Conservation (phyloP, 2,113 vertebrate species). For the Elgaria multicarinata region DNA sequence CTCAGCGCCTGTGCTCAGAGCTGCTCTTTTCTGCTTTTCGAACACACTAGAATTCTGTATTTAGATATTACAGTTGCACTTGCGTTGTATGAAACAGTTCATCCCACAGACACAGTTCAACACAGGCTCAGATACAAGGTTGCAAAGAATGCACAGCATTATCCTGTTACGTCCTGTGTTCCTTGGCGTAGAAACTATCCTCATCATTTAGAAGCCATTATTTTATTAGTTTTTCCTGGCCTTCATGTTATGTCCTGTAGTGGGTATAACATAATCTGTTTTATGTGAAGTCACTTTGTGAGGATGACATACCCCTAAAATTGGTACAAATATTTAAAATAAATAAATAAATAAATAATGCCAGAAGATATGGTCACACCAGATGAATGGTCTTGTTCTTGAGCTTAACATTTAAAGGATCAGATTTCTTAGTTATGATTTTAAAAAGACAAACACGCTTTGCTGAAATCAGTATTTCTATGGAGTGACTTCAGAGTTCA, state of each 20-base stretch:
- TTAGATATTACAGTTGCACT: slow-evolving; percentile 14
- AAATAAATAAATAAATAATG: background rate
- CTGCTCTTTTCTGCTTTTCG: slow-evolving; percentile 37
- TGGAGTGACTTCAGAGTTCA: background rate
- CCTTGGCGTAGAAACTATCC: background rate
- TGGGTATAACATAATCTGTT: background rate
- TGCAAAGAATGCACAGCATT: background rate
- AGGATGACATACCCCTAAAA: background rate
- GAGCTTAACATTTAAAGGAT: slow-evolving; percentile 16
- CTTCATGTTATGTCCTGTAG: background rate
- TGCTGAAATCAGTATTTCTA: background rate
- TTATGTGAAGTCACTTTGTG: background rate
- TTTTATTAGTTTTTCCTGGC: slow-evolving; percentile 19
- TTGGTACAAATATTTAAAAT: too few species aligned
- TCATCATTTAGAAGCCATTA: slow-evolving; percentile 10
- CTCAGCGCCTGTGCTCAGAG: slow-evolving; percentile 44
- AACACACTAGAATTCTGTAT: slow-evolving; percentile 41
- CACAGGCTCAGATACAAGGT: accelerated
- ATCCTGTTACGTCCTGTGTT: slow-evolving; percentile 8
- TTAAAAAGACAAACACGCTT: background rate
- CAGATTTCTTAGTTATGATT: background rate
- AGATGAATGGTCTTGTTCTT: background rate
- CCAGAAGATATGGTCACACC: background rate
- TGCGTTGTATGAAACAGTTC: background rate
- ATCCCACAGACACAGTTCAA: background rate